These are phyloP conservation scores for Paguma larvata DNA, from an alignment of 2,797 vertebrate species.

Conservation along the genomic window DNA sequence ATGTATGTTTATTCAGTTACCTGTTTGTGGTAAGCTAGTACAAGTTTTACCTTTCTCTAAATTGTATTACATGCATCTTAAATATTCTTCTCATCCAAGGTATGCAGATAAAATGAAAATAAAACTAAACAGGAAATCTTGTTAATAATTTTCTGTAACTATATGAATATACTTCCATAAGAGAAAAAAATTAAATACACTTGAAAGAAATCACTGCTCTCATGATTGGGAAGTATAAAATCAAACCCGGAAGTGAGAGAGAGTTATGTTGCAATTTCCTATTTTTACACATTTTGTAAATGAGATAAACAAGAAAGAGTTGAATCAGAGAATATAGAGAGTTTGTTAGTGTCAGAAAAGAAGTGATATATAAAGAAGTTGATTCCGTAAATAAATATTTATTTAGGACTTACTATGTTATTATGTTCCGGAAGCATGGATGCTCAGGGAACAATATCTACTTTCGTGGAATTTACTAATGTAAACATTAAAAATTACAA, in stretches of 20 bases:
- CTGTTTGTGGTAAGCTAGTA: neutral
- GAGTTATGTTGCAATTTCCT: neutral
- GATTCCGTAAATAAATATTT: neutral
- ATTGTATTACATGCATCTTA: neutral
- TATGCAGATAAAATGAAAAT: slow-evolving; percentile 25
- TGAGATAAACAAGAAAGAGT: neutral
- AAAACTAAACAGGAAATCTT: neutral
- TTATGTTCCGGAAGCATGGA: neutral
- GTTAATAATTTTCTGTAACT: slow-evolving; percentile 22
- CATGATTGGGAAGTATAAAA: neutral
- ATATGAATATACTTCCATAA: neutral
- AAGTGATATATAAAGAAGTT: neutral
- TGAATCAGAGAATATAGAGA: neutral
- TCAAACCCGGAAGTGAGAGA: neutral
- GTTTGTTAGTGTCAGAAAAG: neutral
- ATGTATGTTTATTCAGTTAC: neutral
- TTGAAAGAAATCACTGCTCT: neutral
- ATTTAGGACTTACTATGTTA: neutral
- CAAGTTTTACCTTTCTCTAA: neutral
- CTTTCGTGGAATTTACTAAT: neutral
- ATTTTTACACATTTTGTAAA: neutral
- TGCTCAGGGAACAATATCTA: neutral
- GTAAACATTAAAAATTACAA: slow-evolving; percentile 1
- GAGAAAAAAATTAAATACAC: slow-evolving; percentile 31
- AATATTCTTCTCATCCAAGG: neutral